A percentile compares a stretch with the other conserved stretches of the same genome.
phyloP scores from a whole-genome alignment of 2,888 invertebrate genomes.

The Omphaloscelis lunosa region DNA sequence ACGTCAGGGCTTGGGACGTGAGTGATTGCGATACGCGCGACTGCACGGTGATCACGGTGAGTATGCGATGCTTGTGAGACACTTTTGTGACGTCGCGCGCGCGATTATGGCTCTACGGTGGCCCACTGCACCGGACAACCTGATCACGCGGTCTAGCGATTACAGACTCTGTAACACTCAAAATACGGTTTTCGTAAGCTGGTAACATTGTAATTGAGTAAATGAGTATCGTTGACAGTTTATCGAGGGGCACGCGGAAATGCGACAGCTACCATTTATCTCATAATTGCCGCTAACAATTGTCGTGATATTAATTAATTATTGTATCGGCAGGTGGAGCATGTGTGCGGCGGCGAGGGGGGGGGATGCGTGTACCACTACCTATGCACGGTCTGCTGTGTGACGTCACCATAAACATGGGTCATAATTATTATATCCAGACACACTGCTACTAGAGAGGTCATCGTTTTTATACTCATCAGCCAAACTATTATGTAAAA shows the following conservation, averaged over 20 bases:
- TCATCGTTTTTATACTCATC: not conserved
- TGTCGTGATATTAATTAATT: too few species aligned
- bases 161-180: not conserved
- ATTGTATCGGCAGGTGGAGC: too few species aligned
- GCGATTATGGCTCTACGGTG: not conserved
- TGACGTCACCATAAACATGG: not conserved
- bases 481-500: not conserved
- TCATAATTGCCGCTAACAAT: not conserved
- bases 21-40: not conserved
- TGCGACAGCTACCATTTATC: not conserved
- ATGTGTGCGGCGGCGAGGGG: too few species aligned
- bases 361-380: too few species aligned
- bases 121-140: not conserved
- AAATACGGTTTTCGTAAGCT: not conserved
- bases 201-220: constrained; percentile 5
- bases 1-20: too few species aligned
- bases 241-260: not conserved
- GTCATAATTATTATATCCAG: not conserved
- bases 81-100: not conserved
- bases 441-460: not conserved
- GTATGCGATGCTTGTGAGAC: not conserved
- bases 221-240: constrained; percentile 19
- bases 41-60: not conserved
- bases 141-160: not conserved
- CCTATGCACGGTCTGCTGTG: too few species aligned